Conservation (phyloP, 2,113 vertebrate genomes). For the Tauraco erythrolophus region DNA sequence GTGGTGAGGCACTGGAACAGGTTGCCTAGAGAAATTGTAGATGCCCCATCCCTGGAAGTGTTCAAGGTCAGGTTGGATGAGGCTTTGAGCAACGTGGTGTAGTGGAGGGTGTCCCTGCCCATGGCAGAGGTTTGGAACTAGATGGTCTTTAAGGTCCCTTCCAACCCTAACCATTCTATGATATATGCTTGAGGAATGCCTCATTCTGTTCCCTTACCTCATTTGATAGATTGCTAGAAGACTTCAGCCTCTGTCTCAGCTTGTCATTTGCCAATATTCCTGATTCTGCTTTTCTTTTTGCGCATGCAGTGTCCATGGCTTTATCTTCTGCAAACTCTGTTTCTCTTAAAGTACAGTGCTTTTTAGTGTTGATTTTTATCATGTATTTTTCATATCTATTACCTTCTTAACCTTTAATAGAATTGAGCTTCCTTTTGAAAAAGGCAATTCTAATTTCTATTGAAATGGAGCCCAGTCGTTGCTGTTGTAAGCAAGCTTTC, state of each 20-base stretch:
- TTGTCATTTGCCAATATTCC: background rate
- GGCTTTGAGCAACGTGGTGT: too few relatives aligned
- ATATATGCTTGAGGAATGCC: background rate
- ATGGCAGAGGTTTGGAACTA: too few relatives aligned
- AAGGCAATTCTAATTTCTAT: background rate
- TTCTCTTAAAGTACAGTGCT: background rate
- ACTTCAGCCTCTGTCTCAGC: background rate
- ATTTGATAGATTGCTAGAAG: background rate
- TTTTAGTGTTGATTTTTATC: background rate
- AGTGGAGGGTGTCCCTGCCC: too few relatives aligned
- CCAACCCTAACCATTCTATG: too few relatives aligned
- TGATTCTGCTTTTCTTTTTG: background rate
- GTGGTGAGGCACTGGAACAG: too few relatives aligned
- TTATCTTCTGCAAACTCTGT: background rate
- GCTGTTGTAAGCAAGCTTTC: background rate
- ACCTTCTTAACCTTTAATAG: conserved; percentile 10
- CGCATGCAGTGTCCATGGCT: background rate
- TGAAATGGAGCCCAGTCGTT: background rate
- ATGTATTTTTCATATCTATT: background rate
- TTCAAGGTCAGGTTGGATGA: too few relatives aligned
- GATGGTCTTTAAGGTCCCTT: too few relatives aligned
- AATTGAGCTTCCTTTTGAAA: background rate
- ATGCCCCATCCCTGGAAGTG: too few relatives aligned
- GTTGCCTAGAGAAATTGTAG: too few relatives aligned
- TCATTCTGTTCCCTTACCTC: background rate